Base-by-base conservation (phyloP, 2,113 vertebrate genomes). In the Oncorhynchus tshawytscha region DNA sequence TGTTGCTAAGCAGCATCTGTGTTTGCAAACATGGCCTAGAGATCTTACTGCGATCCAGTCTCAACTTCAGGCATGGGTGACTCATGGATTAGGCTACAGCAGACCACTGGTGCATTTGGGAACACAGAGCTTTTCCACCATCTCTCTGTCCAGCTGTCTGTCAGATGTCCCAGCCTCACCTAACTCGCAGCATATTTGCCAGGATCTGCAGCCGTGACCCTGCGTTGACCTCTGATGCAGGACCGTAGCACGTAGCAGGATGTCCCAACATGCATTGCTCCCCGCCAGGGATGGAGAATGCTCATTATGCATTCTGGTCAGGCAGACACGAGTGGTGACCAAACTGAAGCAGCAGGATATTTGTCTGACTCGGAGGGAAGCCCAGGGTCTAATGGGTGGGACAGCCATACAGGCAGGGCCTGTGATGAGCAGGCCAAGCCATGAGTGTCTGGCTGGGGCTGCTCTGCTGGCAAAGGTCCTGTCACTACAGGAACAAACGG, bases 1-100 rank as follows among this genome's bases (percentile, higher is more conserved):
- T 62, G 87, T 85, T 91, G 87, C 89, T 90, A 87, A 78, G 87
- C 82, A 83, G 77, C 72, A 5, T 66, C 18, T 49, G 71, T 86
- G 83, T 89, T 88, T 25, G 84, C 85, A 85, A 90, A 89, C 80
- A 84, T 51, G 62, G 73, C 71, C 82, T 74, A 67, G 72, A 84
- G 70, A 82, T 67, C 74, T 57, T n/a, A 75, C 54, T 75, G 62
- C 73, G 71, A 62, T 25, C 20, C 24, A 18, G 62, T 70, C 25
- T 68, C 34, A 71, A 48, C 57, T 69, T 25, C 51, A 70, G 74
- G 48, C 70, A 72, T 68, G 70, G 27, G 68, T 73, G 57, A 80
- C 70, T 76, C 77, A 78, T 65, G 2, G n/a, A 45, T 78, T 70
- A 71, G 54, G 64, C 67, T n/a, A 54, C 1, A 75, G 75, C 59